Base-by-base conservation (phyloP, 1,140 invertebrate species). In the Venturia canescens region DNA sequence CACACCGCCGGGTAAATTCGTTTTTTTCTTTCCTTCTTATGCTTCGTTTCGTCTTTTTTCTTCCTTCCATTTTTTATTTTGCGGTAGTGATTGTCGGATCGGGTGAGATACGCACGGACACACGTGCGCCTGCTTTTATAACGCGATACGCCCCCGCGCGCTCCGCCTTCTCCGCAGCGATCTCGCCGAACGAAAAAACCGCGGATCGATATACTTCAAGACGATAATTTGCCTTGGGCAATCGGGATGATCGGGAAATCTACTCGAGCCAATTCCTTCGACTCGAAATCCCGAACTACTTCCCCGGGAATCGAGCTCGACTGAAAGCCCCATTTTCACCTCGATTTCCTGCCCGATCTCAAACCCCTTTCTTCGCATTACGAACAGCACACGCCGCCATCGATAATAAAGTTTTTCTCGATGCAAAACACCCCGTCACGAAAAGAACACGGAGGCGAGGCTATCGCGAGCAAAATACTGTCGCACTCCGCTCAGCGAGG, bases 11-110 rank as follows among this genome's bases (percentile, higher is more conserved):
- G 75, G 53, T 74, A 66, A 38, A 26, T 66, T n/a, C n/a, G n/a
- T n/a, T n/a, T n/a, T n/a, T n/a, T n/a, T n/a, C n/a, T n/a, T 53
- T 50, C 80, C 83, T 79, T 66, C 82, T 86, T 75, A 15, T 83
- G 70, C 85, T 82, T 85, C 81, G 67, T 84, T 77, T 26, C 18
- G 66, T 31, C 44, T 15, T 26, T 75, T 63, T 53, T 81, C 29
- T 72, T 67, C 5, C 13, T 57, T 48, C 27, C 23, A 44, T 74
- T 63, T 80, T 74, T 79, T 76, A 80, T 77, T 80, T 80, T 78
- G 74, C 75, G 74, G 78, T 79, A 81, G 77, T 77, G 79, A 79
- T 48, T 81, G 72, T 79, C 80, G 53, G 76, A 80, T 83, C 69
- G 60, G 71, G 71, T 83, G 67, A 60, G 18, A 57, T 27, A 23